Evolutionary conservation across 2,113 vertebrate genomes (phyloP), one percentile per base, ranked within the genome.

Genomic region (Pipra filicauda): DNA sequence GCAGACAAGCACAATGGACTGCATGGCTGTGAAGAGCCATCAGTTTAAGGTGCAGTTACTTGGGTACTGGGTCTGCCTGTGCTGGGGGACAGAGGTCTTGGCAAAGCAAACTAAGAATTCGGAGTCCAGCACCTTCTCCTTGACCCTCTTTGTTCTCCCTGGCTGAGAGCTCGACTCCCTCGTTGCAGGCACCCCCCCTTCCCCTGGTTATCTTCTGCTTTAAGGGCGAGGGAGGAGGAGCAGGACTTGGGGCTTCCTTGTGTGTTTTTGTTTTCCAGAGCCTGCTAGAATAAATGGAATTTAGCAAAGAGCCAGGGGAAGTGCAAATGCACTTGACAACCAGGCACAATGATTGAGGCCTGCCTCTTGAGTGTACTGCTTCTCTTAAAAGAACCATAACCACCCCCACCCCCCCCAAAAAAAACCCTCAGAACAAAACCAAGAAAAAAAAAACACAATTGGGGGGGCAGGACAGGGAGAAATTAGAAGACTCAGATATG

Each of bases 101-200:
- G n/a, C 52, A 71, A n/a, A 65, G 52, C 33, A 54, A 55, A 35
- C 6, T 26, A 11, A 30, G 69, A 55, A 28, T 72, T 66, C 61
- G 22, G 24, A 18, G 14, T 70, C 59, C 0, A 0, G 30, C 31
- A 7, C 49, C 44, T 20, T 62, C 49, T 66, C 55, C 20, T 0
- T 30, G 27, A 22, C 8, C 1, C 0, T 70, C 16, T 65, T 27
- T 41, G 7, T 57, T 88, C 39, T 65, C 16, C 18, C 27, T 44
- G 31, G 6, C 43, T 44, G 20, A 44, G 8, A 33, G 54, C 24
- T 67, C 2, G 3, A 4, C 30, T 79, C 5, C 8, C 5, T 54
- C 1, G 0, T 9, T 58, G 30, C 1, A 1, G 9, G 11, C 1
- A 0, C n/a, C 43, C 8, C 1, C 55, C 62, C 33, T 54, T 85